A percentile compares a stretch with the other conserved stretches of the same genome.
Evolutionary conservation across 2,113 vertebrate genomes (phyloP).

Genomic region (Microcebus griseorufus): DNA sequence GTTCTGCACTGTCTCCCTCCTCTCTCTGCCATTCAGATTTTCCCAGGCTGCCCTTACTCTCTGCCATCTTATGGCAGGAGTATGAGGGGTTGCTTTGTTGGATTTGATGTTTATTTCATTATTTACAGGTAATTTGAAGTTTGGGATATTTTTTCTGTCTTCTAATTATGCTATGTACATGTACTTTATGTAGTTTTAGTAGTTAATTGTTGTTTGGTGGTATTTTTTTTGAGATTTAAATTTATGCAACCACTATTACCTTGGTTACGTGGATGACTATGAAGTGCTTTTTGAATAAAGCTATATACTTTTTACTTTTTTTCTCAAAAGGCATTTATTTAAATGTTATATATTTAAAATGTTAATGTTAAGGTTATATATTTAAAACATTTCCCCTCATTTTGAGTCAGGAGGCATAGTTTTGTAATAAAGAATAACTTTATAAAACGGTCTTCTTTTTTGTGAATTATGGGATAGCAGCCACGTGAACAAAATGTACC

Average conservation of each 20-base stretch:
- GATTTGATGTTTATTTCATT: neutral
- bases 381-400: neutral
- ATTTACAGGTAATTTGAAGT: neutral
- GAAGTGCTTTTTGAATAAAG: neutral
- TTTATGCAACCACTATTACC: neutral
- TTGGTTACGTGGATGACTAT: neutral
- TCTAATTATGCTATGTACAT: neutral
- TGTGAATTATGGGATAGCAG: neutral
- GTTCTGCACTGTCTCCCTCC: neutral
- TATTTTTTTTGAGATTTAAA: neutral
- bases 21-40: neutral
- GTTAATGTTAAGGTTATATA: neutral
- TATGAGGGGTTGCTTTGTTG: neutral
- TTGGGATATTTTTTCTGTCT: neutral
- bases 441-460: neutral
- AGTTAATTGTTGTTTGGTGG: neutral
- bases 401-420: neutral
- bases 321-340: neutral
- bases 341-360: neutral
- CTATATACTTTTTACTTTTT: neutral
- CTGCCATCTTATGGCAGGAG: neutral
- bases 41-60: neutral
- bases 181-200: neutral
- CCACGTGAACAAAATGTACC: neutral
- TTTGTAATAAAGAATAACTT: neutral